These are phyloP conservation scores for Neocrepidodera transversa DNA, from an alignment of 2,888 invertebrate genomes.

Conservation along the genomic window DNA sequence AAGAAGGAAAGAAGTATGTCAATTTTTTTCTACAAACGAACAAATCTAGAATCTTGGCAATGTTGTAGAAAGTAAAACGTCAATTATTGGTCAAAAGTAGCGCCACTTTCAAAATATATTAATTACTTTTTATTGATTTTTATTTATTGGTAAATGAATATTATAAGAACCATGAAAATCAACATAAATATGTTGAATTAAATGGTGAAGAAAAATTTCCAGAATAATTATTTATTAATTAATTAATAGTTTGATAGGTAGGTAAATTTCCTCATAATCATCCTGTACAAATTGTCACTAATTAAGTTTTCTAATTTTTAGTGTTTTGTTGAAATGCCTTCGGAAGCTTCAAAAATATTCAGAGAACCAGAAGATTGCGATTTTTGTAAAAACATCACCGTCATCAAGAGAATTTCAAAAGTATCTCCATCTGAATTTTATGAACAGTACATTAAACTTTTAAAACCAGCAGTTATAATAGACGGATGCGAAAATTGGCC, in stretches of 20 bases:
- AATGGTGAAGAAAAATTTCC: too few relatives aligned
- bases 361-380: slow-evolving; percentile 83
- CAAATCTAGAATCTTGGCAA: too few relatives aligned
- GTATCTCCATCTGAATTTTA: slow-evolving; percentile 76
- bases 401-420: slow-evolving; percentile 71
- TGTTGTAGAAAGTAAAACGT: too few relatives aligned
- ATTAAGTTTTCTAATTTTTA: slow-evolving; percentile 39
- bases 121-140: too few relatives aligned
- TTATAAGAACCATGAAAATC: neutral
- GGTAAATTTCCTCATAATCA: neutral
- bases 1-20: too few relatives aligned
- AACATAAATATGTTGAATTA: neutral
- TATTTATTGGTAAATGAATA: too few relatives aligned
- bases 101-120: too few relatives aligned
- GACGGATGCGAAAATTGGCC: slow-evolving; percentile 86
- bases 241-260: neutral
- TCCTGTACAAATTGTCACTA: neutral
- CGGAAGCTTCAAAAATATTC: slow-evolving; percentile 61
- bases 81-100: too few relatives aligned
- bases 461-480: slow-evolving; percentile 82
- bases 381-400: slow-evolving; percentile 72
- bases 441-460: slow-evolving; percentile 75
- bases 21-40: too few relatives aligned
- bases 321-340: slow-evolving; percentile 56
- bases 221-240: too few relatives aligned